Evolutionary conservation across 2,113 vertebrate species (phyloP).

Genomic region (Rutilus rutilus): DNA sequence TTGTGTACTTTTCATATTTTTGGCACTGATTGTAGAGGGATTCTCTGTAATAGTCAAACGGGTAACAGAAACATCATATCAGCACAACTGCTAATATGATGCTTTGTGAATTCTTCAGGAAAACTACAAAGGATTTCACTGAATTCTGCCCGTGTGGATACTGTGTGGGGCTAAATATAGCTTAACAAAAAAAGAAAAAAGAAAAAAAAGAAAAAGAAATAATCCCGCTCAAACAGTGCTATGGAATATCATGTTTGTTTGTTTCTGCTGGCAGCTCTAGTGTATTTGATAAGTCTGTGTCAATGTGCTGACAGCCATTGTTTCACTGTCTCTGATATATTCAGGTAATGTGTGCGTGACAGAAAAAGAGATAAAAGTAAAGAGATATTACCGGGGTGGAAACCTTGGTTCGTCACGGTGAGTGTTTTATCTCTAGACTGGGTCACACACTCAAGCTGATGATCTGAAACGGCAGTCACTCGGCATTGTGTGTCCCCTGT

Average conservation of each 20-base stretch:
- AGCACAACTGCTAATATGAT: background rate
- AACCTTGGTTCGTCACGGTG: slow-evolving; percentile 77
- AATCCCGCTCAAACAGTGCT: background rate
- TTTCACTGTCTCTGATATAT: background rate
- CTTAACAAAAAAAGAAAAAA: background rate
- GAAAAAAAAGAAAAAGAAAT: too few relatives aligned
- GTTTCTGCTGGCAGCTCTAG: slow-evolving; percentile 8
- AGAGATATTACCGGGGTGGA: slow-evolving; percentile 56
- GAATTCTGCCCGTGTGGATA: background rate
- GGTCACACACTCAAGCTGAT: slow-evolving; percentile 74
- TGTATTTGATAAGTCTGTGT: background rate
- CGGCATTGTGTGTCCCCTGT: slow-evolving; percentile 75
- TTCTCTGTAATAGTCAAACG: background rate
- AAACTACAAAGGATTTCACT: background rate
- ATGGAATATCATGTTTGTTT: background rate
- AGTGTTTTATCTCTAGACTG: slow-evolving; percentile 65
- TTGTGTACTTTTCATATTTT: too few relatives aligned
- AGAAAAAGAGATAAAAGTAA: background rate
- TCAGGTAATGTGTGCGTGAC: background rate
- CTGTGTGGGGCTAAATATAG: background rate
- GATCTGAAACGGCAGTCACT: slow-evolving; percentile 70
- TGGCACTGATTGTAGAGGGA: too few relatives aligned
- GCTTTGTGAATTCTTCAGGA: too few relatives aligned
- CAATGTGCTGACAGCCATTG: background rate
- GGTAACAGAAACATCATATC: background rate